phyloP scores from a whole-genome alignment of 2,113 vertebrate species.

The Paratilapia polleni region DNA sequence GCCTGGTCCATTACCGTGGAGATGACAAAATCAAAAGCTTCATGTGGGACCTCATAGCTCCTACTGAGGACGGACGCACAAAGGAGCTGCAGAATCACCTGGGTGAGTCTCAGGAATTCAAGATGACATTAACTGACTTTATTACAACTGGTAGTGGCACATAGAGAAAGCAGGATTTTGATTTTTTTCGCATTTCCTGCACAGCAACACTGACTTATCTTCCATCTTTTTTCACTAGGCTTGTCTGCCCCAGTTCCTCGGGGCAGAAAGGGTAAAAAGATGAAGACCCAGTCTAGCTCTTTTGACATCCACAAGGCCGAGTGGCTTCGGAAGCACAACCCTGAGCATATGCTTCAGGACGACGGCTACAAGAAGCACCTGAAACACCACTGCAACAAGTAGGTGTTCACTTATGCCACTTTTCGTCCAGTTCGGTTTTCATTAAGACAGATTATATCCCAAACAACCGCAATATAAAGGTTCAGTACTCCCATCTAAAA shows the following conservation, averaged over 20 bases:
- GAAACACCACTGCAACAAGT: conserved; percentile 99
- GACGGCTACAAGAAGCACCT: conserved; percentile 99
- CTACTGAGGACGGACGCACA: conserved; percentile 92
- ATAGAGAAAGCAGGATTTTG: not conserved
- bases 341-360: conserved; percentile 95
- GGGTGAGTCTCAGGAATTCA: conserved; percentile 68
- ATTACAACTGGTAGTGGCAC: not conserved
- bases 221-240: conserved; percentile 72
- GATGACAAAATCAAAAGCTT: conserved; percentile 99
- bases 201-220: not conserved
- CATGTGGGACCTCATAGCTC: conserved; percentile 99
- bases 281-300: conserved; percentile 94
- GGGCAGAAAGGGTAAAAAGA: conserved; percentile 97
- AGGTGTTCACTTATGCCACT: conserved; percentile 57
- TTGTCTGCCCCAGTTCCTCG: conserved; percentile 96
- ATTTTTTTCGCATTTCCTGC: not conserved
- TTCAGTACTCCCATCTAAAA: not conserved
- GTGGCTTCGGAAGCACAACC: conserved; percentile 98
- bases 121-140: not conserved
- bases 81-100: conserved; percentile 96
- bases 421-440: not conserved
- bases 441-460: not conserved
- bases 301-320: conserved; percentile 99
- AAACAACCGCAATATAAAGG: not conserved
- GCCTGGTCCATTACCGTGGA: conserved; percentile 95